Evolutionary conservation across 2,797 vertebrate species (phyloP), one percentile per base, ranked within the genome.

Genomic region (Peromyscus melanophrys): DNA sequence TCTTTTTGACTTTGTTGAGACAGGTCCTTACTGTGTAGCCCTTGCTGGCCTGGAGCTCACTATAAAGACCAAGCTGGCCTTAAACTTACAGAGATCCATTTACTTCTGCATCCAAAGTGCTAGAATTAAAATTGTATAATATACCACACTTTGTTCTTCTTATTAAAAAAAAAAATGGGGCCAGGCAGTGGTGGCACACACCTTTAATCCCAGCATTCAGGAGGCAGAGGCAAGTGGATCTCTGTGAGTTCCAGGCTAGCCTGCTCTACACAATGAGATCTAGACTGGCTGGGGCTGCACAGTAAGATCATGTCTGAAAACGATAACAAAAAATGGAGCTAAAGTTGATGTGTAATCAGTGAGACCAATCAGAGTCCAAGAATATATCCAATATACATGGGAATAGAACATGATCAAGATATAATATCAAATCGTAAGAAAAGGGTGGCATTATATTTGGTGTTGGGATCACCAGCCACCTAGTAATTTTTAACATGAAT

Each of bases 381-480:
- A 80, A n/a, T 84, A 31, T 8, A 37, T 43, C 57, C 27, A 81
- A 82, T 90, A 84, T 67, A 46, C 37, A 57, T 49, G 37, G 37
- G n/a, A 93, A 82, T 95, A 89, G 57, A 86, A 37, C 43, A 59
- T 83, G 13, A 80, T 81, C 92, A 93, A 73, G 61, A 29, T 65
- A 96, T 31, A 77, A 17, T 90, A 87, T 90, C 27, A 93, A 84
- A 34, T 94, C 43, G 27, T 23, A 95, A 95, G 76, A n/a, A 92
- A 86, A 89, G 55, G 4, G 4, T 75, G 49, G 29, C 61, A 71
- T 52, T 78, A 11, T 80, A 69, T 80, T 81, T 80, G 49, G 55
- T 87, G 23, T 90, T 83, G 52, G 40, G 85, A 86, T 86, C 92
- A 65, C 88, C 55, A 83, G 14, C n/a, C 34, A 92, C 82, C 43